A percentile compares a stretch with the other conserved stretches of the same genome.
Evolutionary conservation across 37 sponge, comb jelly and placozoan genomes (phyloP).

Genomic region (Cladorhizidae sp.): DNA sequence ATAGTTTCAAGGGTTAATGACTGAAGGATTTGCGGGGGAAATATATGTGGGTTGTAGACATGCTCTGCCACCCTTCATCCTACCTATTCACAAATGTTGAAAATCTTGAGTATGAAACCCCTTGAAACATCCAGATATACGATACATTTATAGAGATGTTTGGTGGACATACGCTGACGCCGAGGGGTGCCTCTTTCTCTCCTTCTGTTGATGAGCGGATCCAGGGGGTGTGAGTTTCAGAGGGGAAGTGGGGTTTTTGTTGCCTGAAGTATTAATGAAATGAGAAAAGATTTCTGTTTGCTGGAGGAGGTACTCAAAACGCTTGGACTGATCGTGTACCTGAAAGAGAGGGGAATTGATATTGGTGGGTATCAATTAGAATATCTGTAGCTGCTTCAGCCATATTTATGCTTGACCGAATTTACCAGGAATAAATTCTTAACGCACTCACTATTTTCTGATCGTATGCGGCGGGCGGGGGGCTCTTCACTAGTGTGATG

Average conservation of each 20-base stretch:
- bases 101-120: background rate
- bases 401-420: too few species aligned
- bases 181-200: conserved; percentile 62
- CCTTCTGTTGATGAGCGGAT: conserved; percentile 19
- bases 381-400: too few species aligned
- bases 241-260: conserved; percentile 85
- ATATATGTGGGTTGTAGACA: background rate
- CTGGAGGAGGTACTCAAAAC: conserved; percentile 92
- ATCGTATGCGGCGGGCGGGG: conserved; percentile 46
- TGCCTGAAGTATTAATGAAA: conserved; percentile 77
- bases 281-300: conserved; percentile 98
- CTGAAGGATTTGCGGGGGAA: background rate
- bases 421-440: too few species aligned
- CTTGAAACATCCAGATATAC: background rate
- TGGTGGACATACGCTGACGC: conserved; percentile 56
- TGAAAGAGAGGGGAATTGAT: background rate
- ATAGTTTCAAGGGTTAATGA: background rate
- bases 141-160: background rate
- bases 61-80: background rate
- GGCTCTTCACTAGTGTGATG: conserved; percentile 41
- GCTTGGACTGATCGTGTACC: conserved; percentile 76
- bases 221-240: conserved; percentile 70
- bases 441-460: conserved; percentile 49
- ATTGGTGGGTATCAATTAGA: conserved; percentile 18
- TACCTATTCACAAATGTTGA: background rate